Base-by-base conservation (phyloP, 1,140 invertebrate species). In the Drosophila athabasca region DNA sequence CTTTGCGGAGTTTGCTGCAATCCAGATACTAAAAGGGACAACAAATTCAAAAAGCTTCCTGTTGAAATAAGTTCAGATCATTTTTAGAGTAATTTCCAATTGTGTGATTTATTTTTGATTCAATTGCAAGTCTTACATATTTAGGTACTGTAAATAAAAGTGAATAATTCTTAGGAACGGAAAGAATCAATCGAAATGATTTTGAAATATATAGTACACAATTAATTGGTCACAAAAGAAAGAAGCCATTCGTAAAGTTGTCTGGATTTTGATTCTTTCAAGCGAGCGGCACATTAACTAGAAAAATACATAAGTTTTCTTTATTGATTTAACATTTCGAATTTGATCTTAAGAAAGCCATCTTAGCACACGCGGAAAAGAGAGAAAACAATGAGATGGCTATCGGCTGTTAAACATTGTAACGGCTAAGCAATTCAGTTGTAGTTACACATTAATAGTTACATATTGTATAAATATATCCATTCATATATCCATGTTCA, bases 21-120 rank as follows among this genome's bases (percentile, higher is more conserved):
- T 26, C 5, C 17, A 19, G 17, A 19, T 26, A 26, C 24, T 13
- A 39, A 11, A 35, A 13, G 35, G 11, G 4, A 13, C 4, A 13
- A 35, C 3, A 11, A 11, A 35, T 11, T 39, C 11, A 11, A 5
- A 39, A 4, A 39, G 9, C 35, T 13, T 13, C 4, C 35, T 11
- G 3, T 4, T 13, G 11, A 13, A 5, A 39, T 39, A 39, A 39
- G 9, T 39, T 39, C 8, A 3, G 0, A 5, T 39, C 4, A 11
- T 24, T 45, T 7, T 46, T 71, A 45, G 61, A 75, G 29, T 76
- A 76, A 75, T 81, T 87, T 66, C 65, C 58, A 87, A 85, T 87
- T 70, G 51, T 88, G 83, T 82, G 82, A 62, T 85, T 85, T 85
- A 85, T 85, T 85, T 84, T 87, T 85, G 83, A 85, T 85, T 87